Conservation (phyloP, 2,113 vertebrate species). For the Rhinopithecus roxellana region DNA sequence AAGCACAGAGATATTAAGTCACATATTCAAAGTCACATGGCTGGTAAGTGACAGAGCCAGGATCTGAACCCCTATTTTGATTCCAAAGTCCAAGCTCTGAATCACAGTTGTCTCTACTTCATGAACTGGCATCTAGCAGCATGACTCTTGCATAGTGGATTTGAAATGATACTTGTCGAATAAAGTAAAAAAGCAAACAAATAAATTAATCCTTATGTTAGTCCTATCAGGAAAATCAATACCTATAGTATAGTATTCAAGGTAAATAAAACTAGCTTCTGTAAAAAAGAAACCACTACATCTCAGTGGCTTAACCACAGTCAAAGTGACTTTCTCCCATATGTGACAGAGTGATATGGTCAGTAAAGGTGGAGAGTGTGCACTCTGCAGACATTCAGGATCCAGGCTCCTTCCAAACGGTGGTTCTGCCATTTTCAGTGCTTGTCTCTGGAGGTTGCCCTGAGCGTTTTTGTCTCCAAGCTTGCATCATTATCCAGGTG, state of each 20-base stretch:
- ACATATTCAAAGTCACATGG: not conserved
- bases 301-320: not conserved
- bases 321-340: not conserved
- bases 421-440: not conserved
- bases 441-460: not conserved
- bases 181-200: conserved; percentile 15
- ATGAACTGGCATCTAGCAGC: not conserved
- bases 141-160: not conserved
- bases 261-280: not conserved
- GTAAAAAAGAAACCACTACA: not conserved
- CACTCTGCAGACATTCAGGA: not conserved
- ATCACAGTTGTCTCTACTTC: not conserved
- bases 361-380: not conserved
- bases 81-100: not conserved
- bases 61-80: not conserved
- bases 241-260: not conserved
- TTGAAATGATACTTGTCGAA: not conserved
- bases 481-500: not conserved
- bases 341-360: not conserved
- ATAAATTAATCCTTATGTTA: not conserved
- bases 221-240: not conserved
- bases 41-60: not conserved
- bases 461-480: not conserved
- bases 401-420: not conserved
- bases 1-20: conserved; percentile 31